Percentiles rank a stretch among this genome's conserved stretches.
phyloP scores from a whole-genome alignment of 2,797 vertebrate genomes.

The Fringilla coelebs region DNA sequence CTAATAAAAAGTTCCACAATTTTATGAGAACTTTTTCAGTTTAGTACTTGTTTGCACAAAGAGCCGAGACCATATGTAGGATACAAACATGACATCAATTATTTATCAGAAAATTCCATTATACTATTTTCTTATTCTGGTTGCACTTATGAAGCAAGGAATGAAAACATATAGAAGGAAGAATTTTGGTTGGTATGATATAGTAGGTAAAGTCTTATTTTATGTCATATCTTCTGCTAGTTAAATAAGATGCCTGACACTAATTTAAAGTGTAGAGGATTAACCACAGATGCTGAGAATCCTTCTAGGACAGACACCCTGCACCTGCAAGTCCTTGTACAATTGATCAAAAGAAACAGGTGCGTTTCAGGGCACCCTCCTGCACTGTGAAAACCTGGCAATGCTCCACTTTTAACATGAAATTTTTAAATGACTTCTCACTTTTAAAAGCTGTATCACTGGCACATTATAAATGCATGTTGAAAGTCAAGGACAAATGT shows the following conservation, averaged over 20 bases:
- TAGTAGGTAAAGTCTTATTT: not conserved
- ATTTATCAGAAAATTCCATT: not conserved
- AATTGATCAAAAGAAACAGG: not conserved
- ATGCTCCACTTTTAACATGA: not conserved
- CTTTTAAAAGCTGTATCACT: not conserved
- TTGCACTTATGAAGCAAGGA: not conserved
- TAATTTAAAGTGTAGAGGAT: not conserved
- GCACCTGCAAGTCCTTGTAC: not conserved
- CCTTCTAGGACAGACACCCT: not conserved
- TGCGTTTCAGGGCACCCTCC: not conserved
- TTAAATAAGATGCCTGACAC: not conserved
- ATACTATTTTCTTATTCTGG: not conserved
- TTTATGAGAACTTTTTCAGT: not conserved
- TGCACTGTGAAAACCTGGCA: not conserved
- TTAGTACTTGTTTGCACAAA: not conserved
- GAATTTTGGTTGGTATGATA: not conserved
- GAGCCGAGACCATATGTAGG: not conserved
- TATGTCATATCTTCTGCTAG: not conserved
- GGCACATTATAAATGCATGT: not conserved
- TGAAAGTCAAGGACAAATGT: constrained; percentile 19
- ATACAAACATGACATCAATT: not conserved
- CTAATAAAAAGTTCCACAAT: not conserved
- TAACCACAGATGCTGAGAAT: not conserved
- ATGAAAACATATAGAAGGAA: not conserved
- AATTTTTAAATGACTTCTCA: not conserved